A percentile compares a stretch with the other conserved stretches of the same genome.
phyloP scores from a whole-genome alignment of 2,888 invertebrate genomes.

The Megaustenia siamemsis region DNA sequence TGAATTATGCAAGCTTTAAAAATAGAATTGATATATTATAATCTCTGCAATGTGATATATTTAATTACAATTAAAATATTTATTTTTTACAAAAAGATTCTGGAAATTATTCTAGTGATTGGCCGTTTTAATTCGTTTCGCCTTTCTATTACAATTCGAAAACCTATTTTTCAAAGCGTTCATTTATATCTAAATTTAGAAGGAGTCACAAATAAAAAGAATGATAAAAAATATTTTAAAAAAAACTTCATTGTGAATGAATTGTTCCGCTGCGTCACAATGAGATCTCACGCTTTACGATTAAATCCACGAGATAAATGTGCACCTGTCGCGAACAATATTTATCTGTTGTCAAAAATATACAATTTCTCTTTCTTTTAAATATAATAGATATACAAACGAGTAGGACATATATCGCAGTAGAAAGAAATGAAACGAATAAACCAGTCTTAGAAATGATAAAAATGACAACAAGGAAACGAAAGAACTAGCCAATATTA shows the following conservation, averaged over 20 bases:
- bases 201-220: background rate
- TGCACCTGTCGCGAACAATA: background rate
- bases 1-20: too few species aligned
- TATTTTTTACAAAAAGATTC: background rate
- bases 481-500: too few species aligned
- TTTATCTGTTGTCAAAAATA: slow-evolving; percentile 3
- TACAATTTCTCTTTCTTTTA: background rate
- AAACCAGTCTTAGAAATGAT: too few species aligned
- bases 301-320: slow-evolving; percentile 14
- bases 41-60: too few species aligned
- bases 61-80: background rate
- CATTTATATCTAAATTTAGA: background rate
- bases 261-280: slow-evolving; percentile 13
- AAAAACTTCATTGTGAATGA: too few species aligned
- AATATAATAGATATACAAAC: too few species aligned
- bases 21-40: too few species aligned
- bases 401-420: too few species aligned
- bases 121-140: slow-evolving; percentile 25
- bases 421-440: too few species aligned
- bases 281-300: slow-evolving; percentile 1
- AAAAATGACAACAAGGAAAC: too few species aligned
- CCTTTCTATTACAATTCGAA: background rate
- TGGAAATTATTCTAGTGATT: background rate
- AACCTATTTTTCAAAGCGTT: background rate
- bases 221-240: too few species aligned